Evolutionary conservation across 2,113 vertebrate species (phyloP), one percentile per base, ranked within the genome.

Genomic region (Aplodontia rufa): DNA sequence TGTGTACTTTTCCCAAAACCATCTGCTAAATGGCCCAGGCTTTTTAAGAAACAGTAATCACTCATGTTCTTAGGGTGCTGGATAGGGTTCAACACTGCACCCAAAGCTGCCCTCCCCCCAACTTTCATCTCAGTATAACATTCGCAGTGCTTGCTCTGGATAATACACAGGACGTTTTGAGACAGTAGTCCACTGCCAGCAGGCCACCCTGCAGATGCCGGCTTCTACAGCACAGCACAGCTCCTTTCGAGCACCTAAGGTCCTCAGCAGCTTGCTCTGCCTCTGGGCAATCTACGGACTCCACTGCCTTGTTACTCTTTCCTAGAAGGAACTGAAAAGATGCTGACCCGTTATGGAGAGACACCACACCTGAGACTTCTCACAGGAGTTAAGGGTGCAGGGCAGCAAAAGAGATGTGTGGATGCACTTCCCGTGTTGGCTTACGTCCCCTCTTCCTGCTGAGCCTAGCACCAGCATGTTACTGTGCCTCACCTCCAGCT

Each of bases 101-200:
- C 97, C 94, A 76, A 96, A 93, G 96, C 97, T 96, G 97, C 97
- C 98, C 97, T 94, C 87, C 64, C 96, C 94, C 92, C 6, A 10
- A 60, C 98, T 96, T 75, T n/a, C n/a, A n/a, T 96, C 96, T 98
- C 97, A 98, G 98, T 98, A n/a, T n/a, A 98, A 98, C 98, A 98
- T 98, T 97, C 98, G 99, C 98, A 99, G 89, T 96, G 98, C 96
- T 87, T 98, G 96, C 98, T 98, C 98, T 98, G 98, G 98, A 98
- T 97, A 97, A 98, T 98, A 97, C 97, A 99, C 98, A 99, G 98
- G 98, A 98, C 97, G 98, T 96, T 94, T 80, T 96, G 92, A 98
- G 98, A 97, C 97, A 96, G 78, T 93, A 95, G 80, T 98, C 95
- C 95, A 93, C 97, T 97, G 93, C 40, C 91, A 94, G 88, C 88